Evolutionary conservation across 2,797 vertebrate genomes (phyloP).

Genomic region (Erethizon dorsatum): DNA sequence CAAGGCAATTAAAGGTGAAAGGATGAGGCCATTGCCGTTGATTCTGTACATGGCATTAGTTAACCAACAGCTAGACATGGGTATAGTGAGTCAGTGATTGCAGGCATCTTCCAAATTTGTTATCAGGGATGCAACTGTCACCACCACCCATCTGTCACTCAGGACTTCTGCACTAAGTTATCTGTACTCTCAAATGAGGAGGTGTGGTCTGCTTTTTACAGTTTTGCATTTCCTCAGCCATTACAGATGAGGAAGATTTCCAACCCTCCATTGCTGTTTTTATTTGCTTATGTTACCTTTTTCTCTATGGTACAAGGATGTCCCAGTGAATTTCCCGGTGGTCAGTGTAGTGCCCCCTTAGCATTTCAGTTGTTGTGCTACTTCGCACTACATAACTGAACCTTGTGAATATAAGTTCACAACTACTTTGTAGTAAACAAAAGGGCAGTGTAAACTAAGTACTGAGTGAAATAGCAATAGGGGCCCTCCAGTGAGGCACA

Average conservation of each 20-base stretch:
- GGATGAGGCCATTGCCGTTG: no score
- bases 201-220: neutral
- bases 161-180: neutral
- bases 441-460: neutral
- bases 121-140: neutral
- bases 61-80: neutral
- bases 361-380: neutral
- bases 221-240: neutral
- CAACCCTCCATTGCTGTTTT: neutral
- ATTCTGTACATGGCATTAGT: neutral
- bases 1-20: neutral
- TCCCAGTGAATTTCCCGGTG: neutral
- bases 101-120: neutral
- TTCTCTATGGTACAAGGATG: neutral
- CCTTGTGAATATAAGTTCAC: neutral
- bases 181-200: rapidly evolving
- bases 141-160: neutral
- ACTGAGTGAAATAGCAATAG: neutral
- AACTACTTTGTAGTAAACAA: neutral
- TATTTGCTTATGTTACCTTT: neutral
- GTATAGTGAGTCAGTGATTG: neutral
- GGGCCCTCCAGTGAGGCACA: neutral
- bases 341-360: neutral
- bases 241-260: neutral
- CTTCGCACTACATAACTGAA: neutral